These are phyloP conservation scores for Ophioderma brevispina DNA, from an alignment of 35 echinoderm and acorn worm genomes.

Conservation along the genomic window DNA sequence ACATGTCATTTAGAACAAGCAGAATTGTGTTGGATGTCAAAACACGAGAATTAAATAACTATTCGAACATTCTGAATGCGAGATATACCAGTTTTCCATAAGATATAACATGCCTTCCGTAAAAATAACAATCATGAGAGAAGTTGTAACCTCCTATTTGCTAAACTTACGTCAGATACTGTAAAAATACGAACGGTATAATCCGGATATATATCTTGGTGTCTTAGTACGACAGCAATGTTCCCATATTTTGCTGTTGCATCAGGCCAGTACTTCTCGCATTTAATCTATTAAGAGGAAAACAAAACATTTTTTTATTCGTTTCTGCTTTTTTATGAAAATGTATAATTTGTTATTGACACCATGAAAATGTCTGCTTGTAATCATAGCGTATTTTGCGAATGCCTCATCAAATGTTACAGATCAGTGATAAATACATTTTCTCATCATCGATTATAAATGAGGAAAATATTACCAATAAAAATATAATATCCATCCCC, in stretches of 20 bases:
- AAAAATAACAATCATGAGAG: too few relatives aligned
- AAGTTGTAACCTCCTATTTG: too few relatives aligned
- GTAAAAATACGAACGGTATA: not conserved
- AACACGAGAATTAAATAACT: not conserved
- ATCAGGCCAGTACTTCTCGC: not conserved
- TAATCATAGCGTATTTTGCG: too few relatives aligned
- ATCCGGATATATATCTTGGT: not conserved
- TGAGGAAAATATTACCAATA: too few relatives aligned
- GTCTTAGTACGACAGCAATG: not conserved
- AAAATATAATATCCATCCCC: too few relatives aligned
- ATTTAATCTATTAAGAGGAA: not conserved
- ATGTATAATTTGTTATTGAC: too few relatives aligned
- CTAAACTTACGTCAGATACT: not conserved
- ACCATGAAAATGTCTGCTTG: too few relatives aligned
- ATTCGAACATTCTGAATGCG: not conserved
- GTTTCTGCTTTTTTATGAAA: too few relatives aligned
- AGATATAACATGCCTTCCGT: not conserved
- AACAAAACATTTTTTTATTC: too few relatives aligned
- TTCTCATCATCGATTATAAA: too few relatives aligned
- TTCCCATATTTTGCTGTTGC: not conserved
- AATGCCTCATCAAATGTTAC: too few relatives aligned
- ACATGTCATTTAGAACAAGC: not conserved
- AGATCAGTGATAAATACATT: too few relatives aligned
- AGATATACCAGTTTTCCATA: not conserved
- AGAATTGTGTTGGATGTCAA: not conserved